These are phyloP conservation scores for Bugula neritina DNA, from an alignment of 2,888 invertebrate genomes.

Conservation along the genomic window DNA sequence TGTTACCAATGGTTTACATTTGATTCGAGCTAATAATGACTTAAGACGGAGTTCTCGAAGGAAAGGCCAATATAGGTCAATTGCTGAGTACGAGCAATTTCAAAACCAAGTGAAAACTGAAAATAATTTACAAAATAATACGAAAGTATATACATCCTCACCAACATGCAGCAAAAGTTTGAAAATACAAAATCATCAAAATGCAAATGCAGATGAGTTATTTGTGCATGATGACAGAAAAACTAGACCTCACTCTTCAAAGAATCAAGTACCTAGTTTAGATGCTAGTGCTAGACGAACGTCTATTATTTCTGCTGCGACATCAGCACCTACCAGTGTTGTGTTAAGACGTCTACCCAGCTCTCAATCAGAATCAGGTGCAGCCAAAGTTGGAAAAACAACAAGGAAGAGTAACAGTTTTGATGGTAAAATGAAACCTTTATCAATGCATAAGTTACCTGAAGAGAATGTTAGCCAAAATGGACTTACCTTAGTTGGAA, in stretches of 20 bases:
- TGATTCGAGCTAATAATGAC: constrained; percentile 1
- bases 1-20: neutral
- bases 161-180: too few relatives aligned
- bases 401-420: constrained; percentile 12
- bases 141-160: neutral
- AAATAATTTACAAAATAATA: too few relatives aligned
- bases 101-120: neutral
- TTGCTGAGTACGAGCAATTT: constrained; percentile 18
- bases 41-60: constrained; percentile 1
- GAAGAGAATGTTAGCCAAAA: constrained; percentile 13
- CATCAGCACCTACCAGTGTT: constrained; percentile 4
- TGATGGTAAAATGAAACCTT: neutral
- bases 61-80: constrained; percentile 9
- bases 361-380: neutral
- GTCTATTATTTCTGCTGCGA: neutral
- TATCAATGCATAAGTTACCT: neutral
- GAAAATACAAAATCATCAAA: neutral
- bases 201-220: neutral
- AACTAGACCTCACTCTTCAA: neutral
- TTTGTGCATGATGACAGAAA: neutral
- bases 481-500: constrained; percentile 12
- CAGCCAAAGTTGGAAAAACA: neutral
- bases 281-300: neutral
- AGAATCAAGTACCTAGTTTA: too few relatives aligned
- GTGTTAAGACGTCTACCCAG: neutral